Conservation (phyloP, 2,888 invertebrate genomes). For the Macropis europaea region DNA sequence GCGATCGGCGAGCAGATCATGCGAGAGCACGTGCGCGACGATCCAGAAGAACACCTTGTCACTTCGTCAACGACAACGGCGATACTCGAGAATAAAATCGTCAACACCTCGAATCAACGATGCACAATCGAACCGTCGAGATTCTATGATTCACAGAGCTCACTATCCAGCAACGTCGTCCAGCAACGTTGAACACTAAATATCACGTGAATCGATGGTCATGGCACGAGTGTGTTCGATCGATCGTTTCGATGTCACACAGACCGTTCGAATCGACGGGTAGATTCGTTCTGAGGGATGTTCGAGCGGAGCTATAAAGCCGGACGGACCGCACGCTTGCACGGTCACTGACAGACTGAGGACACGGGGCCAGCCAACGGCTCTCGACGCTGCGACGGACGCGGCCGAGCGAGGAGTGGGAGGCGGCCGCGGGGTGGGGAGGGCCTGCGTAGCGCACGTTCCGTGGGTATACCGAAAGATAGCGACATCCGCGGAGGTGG, state of each 20-base stretch:
- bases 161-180: slow-evolving; percentile 35
- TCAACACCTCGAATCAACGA: too few relatives aligned
- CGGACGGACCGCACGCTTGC: slow-evolving; percentile 72
- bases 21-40: too few relatives aligned
- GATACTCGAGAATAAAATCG: too few relatives aligned
- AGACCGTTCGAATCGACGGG: not conserved
- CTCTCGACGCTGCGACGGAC: slow-evolving; percentile 66
- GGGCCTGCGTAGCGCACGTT: slow-evolving; percentile 37
- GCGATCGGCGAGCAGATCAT: too few relatives aligned
- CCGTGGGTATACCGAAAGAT: slow-evolving; percentile 31
- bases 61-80: too few relatives aligned
- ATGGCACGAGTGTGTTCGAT: not conserved
- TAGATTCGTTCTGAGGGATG: not conserved
- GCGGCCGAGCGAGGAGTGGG: slow-evolving; percentile 41
- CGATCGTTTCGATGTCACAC: too few relatives aligned
- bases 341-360: slow-evolving; percentile 76
- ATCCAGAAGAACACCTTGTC: too few relatives aligned
- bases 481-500: slow-evolving; percentile 31
- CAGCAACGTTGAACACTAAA: slow-evolving; percentile 39
- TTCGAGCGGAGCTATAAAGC: not conserved
- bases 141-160: slow-evolving; percentile 1
- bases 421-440: slow-evolving; percentile 54
- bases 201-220: not conserved
- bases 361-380: slow-evolving; percentile 62
- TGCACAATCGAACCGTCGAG: too few relatives aligned